Evolutionary conservation across 1,140 invertebrate species (phyloP).

Genomic region (Micrasema minimum): DNA sequence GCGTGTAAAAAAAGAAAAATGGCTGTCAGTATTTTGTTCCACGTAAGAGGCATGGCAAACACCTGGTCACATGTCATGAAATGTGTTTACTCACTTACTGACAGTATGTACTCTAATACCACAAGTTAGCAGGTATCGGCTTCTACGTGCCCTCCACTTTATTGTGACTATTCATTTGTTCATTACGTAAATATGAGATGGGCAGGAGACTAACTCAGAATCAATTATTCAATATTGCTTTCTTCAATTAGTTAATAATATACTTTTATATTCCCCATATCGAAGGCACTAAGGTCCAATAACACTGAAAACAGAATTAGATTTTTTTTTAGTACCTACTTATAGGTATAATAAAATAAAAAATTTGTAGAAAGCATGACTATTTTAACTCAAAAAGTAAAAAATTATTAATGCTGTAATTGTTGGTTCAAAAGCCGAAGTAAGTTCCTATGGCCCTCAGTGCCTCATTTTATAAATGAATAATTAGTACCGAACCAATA

Average conservation of each 20-base stretch:
- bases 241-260: not conserved
- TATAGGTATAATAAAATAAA: too few species aligned
- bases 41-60: not conserved
- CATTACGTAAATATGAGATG: not conserved
- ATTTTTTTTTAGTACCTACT: too few species aligned
- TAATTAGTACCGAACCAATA: not conserved
- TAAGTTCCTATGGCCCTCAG: not conserved
- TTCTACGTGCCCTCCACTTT: not conserved
- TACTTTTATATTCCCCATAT: not conserved
- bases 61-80: conserved; percentile 5
- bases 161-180: not conserved
- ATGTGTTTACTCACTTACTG: conserved; percentile 12
- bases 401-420: too few species aligned
- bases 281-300: not conserved
- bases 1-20: too few species aligned
- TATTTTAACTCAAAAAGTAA: too few species aligned
- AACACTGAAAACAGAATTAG: not conserved
- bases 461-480: not conserved
- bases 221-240: not conserved
- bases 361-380: too few species aligned
- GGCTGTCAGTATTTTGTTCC: too few species aligned
- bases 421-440: not conserved
- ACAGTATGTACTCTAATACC: conserved; percentile 1
- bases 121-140: conserved; percentile 10
- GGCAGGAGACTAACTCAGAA: not conserved